Conservation (phyloP, 2,797 vertebrate species). For the Myotis vivesi region DNA sequence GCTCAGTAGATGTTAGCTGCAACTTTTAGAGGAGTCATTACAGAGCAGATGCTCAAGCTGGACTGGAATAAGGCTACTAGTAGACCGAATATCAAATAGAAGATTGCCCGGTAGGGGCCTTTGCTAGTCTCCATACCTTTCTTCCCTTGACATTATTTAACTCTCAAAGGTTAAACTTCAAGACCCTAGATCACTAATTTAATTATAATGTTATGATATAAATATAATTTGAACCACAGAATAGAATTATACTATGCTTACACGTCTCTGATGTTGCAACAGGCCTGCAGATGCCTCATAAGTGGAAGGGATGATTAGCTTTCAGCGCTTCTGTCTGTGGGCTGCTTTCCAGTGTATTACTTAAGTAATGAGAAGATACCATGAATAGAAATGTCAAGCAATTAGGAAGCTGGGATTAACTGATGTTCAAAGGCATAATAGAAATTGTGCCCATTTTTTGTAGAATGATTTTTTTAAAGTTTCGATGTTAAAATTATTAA, state of each 20-base stretch:
- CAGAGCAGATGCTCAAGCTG: background rate
- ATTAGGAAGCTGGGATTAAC: conserved; percentile 12
- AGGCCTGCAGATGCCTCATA: background rate
- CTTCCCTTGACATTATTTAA: background rate
- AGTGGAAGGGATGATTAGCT: conserved; percentile 29
- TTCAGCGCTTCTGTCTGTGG: background rate
- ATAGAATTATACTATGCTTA: conserved; percentile 21
- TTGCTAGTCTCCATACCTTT: background rate
- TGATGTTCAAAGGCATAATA: conserved; percentile 12
- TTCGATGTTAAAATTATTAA: conserved; percentile 29
- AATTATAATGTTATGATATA: conserved; percentile 21
- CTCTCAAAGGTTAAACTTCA: background rate
- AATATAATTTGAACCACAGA: conserved; percentile 26
- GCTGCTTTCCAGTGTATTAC: background rate
- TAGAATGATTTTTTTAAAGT: conserved; percentile 13
- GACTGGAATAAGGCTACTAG: background rate
- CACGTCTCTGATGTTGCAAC: background rate
- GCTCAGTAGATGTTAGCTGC: background rate
- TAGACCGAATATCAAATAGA: background rate
- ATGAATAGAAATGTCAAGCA: background rate
- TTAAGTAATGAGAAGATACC: conserved; percentile 25
- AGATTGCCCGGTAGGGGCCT: background rate
- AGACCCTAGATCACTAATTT: background rate
- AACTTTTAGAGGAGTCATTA: background rate
- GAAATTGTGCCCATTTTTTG: background rate